Base-by-base conservation (phyloP, 2,113 vertebrate species). In the Microcebus murinus region DNA sequence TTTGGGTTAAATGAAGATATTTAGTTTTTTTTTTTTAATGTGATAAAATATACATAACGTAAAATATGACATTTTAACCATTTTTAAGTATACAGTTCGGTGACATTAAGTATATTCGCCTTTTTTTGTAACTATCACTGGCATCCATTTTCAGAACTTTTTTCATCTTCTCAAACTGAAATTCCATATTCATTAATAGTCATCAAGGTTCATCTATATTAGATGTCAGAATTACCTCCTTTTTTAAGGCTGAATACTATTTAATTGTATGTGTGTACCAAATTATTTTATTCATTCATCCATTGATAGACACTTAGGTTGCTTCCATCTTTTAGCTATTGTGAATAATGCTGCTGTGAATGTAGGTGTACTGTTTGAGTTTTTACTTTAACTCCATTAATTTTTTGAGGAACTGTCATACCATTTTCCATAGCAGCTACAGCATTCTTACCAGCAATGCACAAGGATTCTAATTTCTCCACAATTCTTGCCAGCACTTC, bases 191-290 rank as follows among this genome's bases (percentile, higher is more conserved):
- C 61, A 15, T 76, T 92, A 67, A 57, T 14, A 93, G 50, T 83
- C 27, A 8, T 82, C 68, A 90, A 10, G 48, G 10, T 59, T 90
- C 61, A 63, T 63, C 61, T 36, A 48, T 57, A 17, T 77, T 67
- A 25, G 57, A 57, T 90, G 63, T 17, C 39, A 85, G 39, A 50
- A 87, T 82, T 81, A 48, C 14, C 34, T 89, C 83, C 45, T 21
- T 71, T 74, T 95, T 73, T 36, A 57, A 74, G 65, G 82, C 34
- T 95, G 63, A 71, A 55, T 90, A 83, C 61, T 80, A n/a, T 36
- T 63, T n/a, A 92, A 71, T 45, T 77, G 29, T 77, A 10, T 67
- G 10, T 65, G 20, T n/a, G 25, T 77, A 45, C 27, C 17, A 31
- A 3, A 18, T 93, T 89, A 45, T 74, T 74, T 74, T 15, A 74